Evolutionary conservation across 30 jellyfish, hydroid and myxozoan species (phyloP), one percentile per base, ranked within the genome.

Genomic region (Nemopilema nomurai): DNA sequence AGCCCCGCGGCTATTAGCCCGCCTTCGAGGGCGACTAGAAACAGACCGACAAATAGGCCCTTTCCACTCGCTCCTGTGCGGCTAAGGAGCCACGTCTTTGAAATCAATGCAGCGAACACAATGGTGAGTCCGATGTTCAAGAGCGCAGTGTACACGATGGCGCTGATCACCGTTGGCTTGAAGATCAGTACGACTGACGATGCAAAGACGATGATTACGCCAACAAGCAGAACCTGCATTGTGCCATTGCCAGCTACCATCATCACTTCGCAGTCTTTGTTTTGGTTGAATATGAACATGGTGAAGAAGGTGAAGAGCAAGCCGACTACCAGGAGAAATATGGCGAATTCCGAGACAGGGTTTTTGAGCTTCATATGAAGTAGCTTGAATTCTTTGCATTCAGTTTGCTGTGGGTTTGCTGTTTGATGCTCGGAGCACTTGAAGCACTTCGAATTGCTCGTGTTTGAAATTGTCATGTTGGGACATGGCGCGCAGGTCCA

Each of bases 401-500:
- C 41, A 31, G 97, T 19, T 65, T 90, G 89, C 23, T 81, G 88
- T n/a, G 97, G 99, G 32, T 82, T 86, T 25, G 97, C 79, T 6
- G 90, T 82, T 17, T 62, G 63, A 18, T 89, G 91, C 16, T 67
- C 87, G n/a, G 74, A 33, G 50, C 97, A 90, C 49, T 82, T 26
- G 62, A 87, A 77, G 67, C 99, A 95, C 49, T 76, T 41, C 19
- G 97, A 87, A 73, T 95, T 95, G 23, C 97, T 85, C 25, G 62
- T 49, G 85, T 95, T 95, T 29, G 96, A 78, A 51, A 83, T 29
- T 18, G 97, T 83, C 52, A 28, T 64, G 71, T 87, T 82, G 9
- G 97, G 97, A 53, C 99, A 95, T 51, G 68, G 51, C 20, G 4
- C 74, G 62, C 99, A 95, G 8, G 80, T 64, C 99, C 99, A 95